These are phyloP conservation scores for Gymnothorax reevesii DNA, from an alignment of 2,797 vertebrate species.

Conservation along the genomic window DNA sequence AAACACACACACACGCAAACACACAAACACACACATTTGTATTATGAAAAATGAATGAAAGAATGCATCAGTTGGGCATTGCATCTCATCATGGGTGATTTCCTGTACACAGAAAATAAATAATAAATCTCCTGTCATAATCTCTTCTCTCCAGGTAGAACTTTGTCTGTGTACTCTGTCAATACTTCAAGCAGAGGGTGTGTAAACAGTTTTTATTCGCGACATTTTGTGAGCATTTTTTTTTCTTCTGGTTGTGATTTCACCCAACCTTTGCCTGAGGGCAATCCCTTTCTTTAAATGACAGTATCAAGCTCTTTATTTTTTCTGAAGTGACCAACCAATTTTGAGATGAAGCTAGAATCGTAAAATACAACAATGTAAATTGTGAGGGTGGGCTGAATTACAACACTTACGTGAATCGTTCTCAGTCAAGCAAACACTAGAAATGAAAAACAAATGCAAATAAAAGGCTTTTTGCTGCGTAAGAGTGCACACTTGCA, in stretches of 20 bases:
- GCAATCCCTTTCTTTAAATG: background rate
- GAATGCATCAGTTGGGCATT: background rate
- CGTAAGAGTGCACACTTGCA: background rate
- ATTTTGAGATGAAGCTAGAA: background rate
- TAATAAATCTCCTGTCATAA: background rate
- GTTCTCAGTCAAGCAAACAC: background rate
- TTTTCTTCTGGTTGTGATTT: background rate
- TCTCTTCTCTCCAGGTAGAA: constrained; percentile 1
- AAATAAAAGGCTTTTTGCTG: background rate
- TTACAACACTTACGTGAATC: background rate
- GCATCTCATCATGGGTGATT: background rate
- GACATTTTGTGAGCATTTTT: background rate
- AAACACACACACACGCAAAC: too few relatives aligned
- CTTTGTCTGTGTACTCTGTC: background rate
- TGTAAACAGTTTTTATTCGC: background rate
- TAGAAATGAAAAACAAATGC: background rate
- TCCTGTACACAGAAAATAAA: background rate
- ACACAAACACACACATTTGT: too few relatives aligned
- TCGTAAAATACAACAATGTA: background rate
- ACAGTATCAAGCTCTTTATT: background rate
- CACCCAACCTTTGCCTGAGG: background rate
- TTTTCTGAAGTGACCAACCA: background rate
- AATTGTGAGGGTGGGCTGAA: background rate
- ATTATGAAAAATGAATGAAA: background rate
- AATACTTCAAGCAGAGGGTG: background rate